A percentile compares a stretch with the other conserved stretches of the same genome.
Conservation (phyloP, 2,797 vertebrate species). For the Kryptolebias ocellatus region DNA sequence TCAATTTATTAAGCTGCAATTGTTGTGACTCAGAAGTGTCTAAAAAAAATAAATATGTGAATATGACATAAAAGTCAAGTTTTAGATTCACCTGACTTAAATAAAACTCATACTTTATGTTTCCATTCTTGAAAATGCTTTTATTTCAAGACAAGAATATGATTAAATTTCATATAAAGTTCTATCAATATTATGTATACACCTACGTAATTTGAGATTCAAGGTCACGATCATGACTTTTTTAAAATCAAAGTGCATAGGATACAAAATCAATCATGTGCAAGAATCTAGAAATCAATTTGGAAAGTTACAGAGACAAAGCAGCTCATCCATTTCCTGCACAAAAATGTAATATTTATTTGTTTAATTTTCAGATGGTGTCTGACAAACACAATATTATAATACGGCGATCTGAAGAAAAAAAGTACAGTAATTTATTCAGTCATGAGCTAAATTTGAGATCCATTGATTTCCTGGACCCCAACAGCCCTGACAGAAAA, state of each 20-base stretch:
- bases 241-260: no score
- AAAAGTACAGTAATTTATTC: no score
- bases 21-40: no score
- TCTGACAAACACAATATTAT: background rate
- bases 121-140: background rate
- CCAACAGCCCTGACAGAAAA: background rate
- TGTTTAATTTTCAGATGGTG: background rate
- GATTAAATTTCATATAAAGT: background rate
- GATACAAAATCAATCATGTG: no score
- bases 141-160: no score
- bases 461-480: no score
- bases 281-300: background rate
- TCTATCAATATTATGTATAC: conserved; percentile 3
- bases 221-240: background rate
- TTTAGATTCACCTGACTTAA: no score
- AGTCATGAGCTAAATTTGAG: no score
- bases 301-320: background rate
- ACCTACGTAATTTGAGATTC: background rate
- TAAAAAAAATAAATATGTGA: no score
- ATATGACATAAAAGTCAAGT: no score
- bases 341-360: background rate
- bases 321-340: background rate
- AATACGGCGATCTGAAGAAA: no score
- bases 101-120: background rate
- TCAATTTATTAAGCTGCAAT: no score